Evolutionary conservation across 2,797 vertebrate genomes (phyloP).

Genomic region (Semotilus atromaculatus): DNA sequence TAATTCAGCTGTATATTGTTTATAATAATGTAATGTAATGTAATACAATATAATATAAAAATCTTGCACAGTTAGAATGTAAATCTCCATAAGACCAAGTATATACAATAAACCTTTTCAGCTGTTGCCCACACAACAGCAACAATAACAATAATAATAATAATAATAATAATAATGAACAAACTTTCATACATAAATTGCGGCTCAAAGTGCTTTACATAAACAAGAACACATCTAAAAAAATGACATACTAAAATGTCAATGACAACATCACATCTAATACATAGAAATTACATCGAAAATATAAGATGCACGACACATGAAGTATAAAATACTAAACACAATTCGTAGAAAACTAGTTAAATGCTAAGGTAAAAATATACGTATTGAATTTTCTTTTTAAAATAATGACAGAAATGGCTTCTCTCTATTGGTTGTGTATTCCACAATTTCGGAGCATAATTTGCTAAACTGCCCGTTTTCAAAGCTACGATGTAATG

Average conservation of each 20-base stretch:
- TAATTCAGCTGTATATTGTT: neutral
- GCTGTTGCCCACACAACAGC: too few relatives aligned
- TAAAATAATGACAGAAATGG: neutral
- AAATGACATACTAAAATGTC: too few relatives aligned
- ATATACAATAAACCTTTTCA: too few relatives aligned
- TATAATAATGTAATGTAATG: neutral
- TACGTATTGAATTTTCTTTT: neutral
- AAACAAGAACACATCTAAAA: too few relatives aligned
- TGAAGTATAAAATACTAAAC: neutral
- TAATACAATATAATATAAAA: too few relatives aligned
- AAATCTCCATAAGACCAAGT: too few relatives aligned
- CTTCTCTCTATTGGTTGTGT: neutral
- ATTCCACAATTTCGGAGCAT: neutral
- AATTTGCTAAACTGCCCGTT: neutral
- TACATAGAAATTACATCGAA: neutral
- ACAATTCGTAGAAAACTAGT: neutral
- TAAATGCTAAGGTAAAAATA: neutral
- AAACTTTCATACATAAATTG: too few relatives aligned
- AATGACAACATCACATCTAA: too few relatives aligned
- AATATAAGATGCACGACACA: neutral
- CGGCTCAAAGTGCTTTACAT: too few relatives aligned
- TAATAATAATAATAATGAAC: too few relatives aligned
- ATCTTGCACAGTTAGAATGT: too few relatives aligned
- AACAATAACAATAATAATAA: too few relatives aligned
- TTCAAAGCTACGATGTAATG: neutral